phyloP scores from a whole-genome alignment of 1,140 invertebrate genomes.

The Lepeophtheirus salmonis region DNA sequence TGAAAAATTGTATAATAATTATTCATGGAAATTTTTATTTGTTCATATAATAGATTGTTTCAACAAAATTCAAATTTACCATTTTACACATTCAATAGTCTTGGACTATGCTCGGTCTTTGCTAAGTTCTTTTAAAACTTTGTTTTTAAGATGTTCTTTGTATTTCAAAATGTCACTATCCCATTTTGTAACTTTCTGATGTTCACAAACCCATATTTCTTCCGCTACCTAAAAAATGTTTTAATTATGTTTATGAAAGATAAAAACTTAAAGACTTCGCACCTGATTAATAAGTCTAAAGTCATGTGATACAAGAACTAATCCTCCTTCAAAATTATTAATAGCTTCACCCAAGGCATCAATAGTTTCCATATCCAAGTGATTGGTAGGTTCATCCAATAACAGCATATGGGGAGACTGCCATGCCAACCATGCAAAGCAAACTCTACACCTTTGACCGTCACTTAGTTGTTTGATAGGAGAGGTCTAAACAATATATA shows the following conservation, averaged over 20 bases:
- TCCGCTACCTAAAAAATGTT: slow-evolving; percentile 62
- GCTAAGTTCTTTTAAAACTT: slow-evolving; percentile 37
- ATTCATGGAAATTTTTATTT: too few relatives aligned
- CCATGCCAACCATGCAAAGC: slow-evolving; percentile 71
- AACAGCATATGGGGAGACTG: slow-evolving; percentile 68
- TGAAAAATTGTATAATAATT: too few relatives aligned
- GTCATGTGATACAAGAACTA: slow-evolving; percentile 93
- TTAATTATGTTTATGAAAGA: background rate
- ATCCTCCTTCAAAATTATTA: slow-evolving; percentile 91
- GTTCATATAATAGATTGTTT: too few relatives aligned
- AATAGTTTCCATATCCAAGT: slow-evolving; percentile 98
- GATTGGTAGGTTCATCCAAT: too few relatives aligned
- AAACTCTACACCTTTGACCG: slow-evolving; percentile 91
- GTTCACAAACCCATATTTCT: slow-evolving; percentile 98
- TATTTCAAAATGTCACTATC: slow-evolving; percentile 83
- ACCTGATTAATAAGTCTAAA: slow-evolving; percentile 96
- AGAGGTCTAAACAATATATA: slow-evolving; percentile 46
- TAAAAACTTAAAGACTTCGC: slow-evolving; percentile 18
- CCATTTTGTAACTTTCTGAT: slow-evolving; percentile 90
- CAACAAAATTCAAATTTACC: too few relatives aligned
- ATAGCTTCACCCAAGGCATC: slow-evolving; percentile 94
- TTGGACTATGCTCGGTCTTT: too few relatives aligned
- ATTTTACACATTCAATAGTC: too few relatives aligned
- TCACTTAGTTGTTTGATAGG: slow-evolving; percentile 94
- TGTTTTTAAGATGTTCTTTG: slow-evolving; percentile 77